Base-by-base conservation (phyloP, 2,113 vertebrate species). In the Enhydra lutris region DNA sequence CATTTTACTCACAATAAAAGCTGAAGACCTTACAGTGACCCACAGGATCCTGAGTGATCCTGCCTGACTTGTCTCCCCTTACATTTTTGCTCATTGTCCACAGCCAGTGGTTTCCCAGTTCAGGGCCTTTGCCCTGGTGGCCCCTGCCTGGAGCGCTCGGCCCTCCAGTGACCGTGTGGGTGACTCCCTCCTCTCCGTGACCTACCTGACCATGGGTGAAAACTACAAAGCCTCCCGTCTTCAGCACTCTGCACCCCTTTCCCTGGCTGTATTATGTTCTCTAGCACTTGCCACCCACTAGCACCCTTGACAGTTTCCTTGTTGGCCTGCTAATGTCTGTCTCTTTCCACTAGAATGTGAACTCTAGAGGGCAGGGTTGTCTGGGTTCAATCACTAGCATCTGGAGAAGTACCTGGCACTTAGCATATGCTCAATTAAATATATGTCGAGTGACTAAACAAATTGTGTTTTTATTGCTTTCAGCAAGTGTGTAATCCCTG, bases 211-310 rank as follows among this genome's bases (percentile, higher is more conserved):
- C 0, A 0, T 23, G 24, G 6, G 20, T 71, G 45, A 52, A 76
- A 59, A 14, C 23, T 29, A 6, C 55, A 34, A 50, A 15, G 3
- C 21, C 39, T 71, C 15, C 59, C 50, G 21, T 55, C 55, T 6
- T 31, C 55, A 31, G 31, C 42, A 45, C 15, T 29, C 4, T 55
- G 45, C 39, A 45, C 12, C 21, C 9, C 29, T 74, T 47, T 45
- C 39, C 26, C 20, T 0, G 15, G 42, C 18, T 85, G 82, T 21
- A 20, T 52, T 76, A 31, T 86, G 26, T 24, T 23, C 7, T 4
- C 0, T 5, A n/a, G 45, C 36, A 4, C 42, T 81, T 67, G 8
- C 12, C 15, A 61, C 5, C 9, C 0, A 3, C 8, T 59, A 2
- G 20, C 10, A 4, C 26, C 1, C 7, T 18, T 79, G 6, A 0